phyloP scores from a whole-genome alignment of 2,113 vertebrate species.

The Gymnorhina tibicen region DNA sequence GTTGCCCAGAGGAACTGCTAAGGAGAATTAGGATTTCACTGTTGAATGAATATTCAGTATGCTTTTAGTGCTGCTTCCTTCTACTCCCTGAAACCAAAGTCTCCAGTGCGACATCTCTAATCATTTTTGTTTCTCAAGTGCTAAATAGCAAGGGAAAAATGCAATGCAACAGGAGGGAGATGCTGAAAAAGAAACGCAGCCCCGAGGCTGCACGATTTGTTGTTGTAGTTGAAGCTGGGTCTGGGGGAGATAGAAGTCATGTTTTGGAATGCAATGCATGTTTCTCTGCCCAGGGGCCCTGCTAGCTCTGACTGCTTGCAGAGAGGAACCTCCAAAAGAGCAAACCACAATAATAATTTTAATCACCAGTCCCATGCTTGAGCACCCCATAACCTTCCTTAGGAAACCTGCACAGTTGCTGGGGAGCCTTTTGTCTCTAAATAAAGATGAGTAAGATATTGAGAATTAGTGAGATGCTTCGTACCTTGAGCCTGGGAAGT shows the following conservation, averaged over 20 bases:
- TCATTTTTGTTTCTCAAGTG: neutral
- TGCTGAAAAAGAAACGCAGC: neutral
- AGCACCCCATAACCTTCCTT: neutral
- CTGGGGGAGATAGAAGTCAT: neutral
- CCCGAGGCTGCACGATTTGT: accelerated
- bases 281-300: neutral
- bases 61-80: neutral
- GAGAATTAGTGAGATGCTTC: neutral
- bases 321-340: neutral
- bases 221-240: neutral
- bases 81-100: neutral
- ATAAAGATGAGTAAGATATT: neutral
- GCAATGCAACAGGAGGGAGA: neutral
- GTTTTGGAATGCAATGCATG: neutral
- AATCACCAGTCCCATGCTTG: accelerated
- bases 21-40: slow-evolving; percentile 21
- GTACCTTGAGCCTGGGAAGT: neutral
- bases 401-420: neutral
- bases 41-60: slow-evolving; percentile 29
- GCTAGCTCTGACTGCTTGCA: neutral
- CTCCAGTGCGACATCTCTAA: neutral
- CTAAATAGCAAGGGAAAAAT: neutral
- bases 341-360: neutral
- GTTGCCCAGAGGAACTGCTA: neutral
- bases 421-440: neutral